phyloP scores from a whole-genome alignment of 2,888 invertebrate species.

The Branchinecta sandiegonensis region DNA sequence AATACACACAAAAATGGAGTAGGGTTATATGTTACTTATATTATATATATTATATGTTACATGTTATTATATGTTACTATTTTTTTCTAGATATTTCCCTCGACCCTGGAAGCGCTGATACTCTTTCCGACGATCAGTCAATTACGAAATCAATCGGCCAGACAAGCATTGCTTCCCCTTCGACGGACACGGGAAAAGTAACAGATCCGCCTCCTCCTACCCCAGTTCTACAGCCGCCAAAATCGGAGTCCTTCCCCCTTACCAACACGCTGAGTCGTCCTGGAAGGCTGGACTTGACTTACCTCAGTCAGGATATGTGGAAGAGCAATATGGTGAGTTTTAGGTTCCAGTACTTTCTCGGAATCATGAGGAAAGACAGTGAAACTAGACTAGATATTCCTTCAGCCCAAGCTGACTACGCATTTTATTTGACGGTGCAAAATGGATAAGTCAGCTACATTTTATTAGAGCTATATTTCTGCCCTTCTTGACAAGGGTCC shows the following conservation, averaged over 20 bases:
- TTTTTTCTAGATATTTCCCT: conserved; percentile 3
- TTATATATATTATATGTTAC: too few species aligned
- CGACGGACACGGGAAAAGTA: background rate
- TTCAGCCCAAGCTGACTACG: too few species aligned
- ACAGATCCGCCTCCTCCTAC: background rate
- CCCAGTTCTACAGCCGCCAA: background rate
- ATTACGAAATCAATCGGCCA: conserved; percentile 5
- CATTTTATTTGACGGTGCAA: too few species aligned
- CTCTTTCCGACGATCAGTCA: conserved; percentile 9
- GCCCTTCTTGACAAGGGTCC: too few species aligned
- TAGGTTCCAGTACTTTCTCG: background rate
- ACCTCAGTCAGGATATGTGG: background rate
- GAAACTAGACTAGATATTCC: too few species aligned
- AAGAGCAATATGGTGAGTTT: conserved; percentile 1
- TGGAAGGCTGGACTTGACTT: background rate
- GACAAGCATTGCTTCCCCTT: background rate
- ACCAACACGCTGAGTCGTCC: conserved; percentile 12
- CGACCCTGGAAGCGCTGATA: conserved; percentile 4
- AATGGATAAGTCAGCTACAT: too few species aligned
- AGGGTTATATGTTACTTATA: too few species aligned
- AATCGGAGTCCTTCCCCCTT: background rate
- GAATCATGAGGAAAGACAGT: too few species aligned
- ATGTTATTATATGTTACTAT: background rate
- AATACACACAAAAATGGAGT: too few species aligned
- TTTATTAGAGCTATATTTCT: too few species aligned